Base-by-base conservation (phyloP, 2,888 invertebrate species). In the Boloria selene region DNA sequence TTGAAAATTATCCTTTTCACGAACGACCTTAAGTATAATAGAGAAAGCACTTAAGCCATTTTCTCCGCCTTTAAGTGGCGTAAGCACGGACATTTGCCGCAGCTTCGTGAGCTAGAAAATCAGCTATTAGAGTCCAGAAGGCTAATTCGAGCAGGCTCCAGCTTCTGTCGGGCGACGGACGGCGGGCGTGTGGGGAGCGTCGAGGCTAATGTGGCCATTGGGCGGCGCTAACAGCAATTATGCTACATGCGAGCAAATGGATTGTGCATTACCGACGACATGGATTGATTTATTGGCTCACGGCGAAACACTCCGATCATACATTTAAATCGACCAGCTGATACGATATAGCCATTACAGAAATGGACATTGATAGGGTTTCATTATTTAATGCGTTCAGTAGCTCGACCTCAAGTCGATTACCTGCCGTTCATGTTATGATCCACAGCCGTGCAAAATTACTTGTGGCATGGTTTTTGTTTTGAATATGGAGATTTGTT, bases 31-130 rank as follows among this genome's bases (percentile, higher is more conserved):
- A 90, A 92, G 86, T 84, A 92, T 92, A 92, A 91, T 91, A 92
- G 92, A 92, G 90, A 91, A 89, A 91, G 92, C 92, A 92, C 92
- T 92, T 92, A 90, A 92, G 89, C 90, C 90, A 92, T 91, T 91
- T 91, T 92, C 91, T 86, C 91, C 90, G 91, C 90, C 90, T 92
- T 92, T 92, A 89, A 91, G 89, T 91, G 90, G 86, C 87, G 89
- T 92, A 91, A 92, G 91, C 88, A 88, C 80, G 87, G 82, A 86
- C 87, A 87, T 90, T 90, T 89, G 90, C 85, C 82, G 85, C 81
- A 83, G 85, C 86, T 85, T 87, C 87, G 83, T 86, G 90, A 90
- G 90, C 91, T 91, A 90, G 91, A 91, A 91, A 90, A 92, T 90
- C 87, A 91, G 84, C 89, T 85, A 90, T 90, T 90, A 90, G 81